phyloP scores from a whole-genome alignment of 2,113 vertebrate genomes.

The Poecile atricapillus region DNA sequence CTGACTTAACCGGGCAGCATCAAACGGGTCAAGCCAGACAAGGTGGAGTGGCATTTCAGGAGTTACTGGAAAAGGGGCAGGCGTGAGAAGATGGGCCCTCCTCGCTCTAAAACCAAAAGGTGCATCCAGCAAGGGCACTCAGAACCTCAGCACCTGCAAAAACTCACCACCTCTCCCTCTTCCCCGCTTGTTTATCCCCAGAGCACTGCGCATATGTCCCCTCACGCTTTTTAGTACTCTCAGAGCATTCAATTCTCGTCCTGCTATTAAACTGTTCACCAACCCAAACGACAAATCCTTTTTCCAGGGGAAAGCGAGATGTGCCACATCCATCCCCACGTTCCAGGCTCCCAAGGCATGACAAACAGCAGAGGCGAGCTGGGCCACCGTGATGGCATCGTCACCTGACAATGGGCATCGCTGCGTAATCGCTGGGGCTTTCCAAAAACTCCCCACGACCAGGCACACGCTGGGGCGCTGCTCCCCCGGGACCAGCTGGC shows the following conservation, averaged over 20 bases:
- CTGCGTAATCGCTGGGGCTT: neutral
- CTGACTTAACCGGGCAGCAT: neutral
- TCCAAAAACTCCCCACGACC: neutral
- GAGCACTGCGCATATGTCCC: rapidly evolving
- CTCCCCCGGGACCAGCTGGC: neutral
- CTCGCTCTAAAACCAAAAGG: rapidly evolving
- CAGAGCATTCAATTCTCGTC: neutral
- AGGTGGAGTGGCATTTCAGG: neutral
- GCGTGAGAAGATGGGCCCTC: neutral
- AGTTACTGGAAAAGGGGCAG: neutral
- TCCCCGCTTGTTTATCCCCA: neutral
- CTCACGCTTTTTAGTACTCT: neutral
- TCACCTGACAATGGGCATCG: neutral
- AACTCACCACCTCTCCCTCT: neutral
- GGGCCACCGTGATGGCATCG: neutral
- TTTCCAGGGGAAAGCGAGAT: neutral
- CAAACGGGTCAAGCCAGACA: neutral
- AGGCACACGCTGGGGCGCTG: neutral
- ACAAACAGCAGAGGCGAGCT: neutral
- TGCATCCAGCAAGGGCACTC: neutral
- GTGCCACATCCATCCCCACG: neutral
- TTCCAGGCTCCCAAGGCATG: neutral
- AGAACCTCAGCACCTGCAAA: neutral
- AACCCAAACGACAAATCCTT: neutral
- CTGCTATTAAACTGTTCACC: neutral